These are phyloP conservation scores for Kuschelorhynchus macadamiae DNA, from an alignment of 2,888 invertebrate species.

Conservation along the genomic window DNA sequence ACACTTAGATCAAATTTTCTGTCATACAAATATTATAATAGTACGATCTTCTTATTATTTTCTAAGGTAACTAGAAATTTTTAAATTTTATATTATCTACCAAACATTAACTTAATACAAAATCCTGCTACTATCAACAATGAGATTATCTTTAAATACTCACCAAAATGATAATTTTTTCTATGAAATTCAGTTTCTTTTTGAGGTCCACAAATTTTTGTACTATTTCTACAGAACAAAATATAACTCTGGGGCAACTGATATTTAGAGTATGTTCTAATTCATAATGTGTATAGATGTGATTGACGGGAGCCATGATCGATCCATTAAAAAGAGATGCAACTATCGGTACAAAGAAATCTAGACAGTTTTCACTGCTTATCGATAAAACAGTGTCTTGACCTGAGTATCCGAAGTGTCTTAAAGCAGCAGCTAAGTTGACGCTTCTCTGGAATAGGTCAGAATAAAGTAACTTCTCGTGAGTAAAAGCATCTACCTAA, in stretches of 20 bases:
- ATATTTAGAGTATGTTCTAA: constrained; percentile 35
- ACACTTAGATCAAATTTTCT: no score
- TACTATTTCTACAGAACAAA: constrained; percentile 9
- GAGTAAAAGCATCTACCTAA: constrained; percentile 38
- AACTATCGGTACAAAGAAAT: constrained; percentile 33
- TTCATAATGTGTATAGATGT: constrained; percentile 36
- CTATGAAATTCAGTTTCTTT: constrained; percentile 18
- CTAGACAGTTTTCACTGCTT: constrained; percentile 43
- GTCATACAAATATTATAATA: no score
- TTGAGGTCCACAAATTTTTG: constrained; percentile 32
- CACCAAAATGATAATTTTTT: constrained; percentile 26
- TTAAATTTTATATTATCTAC: no score
- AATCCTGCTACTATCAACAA: no score
- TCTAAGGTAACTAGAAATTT: no score
- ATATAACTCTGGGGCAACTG: constrained; percentile 1
- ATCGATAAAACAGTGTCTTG: constrained; percentile 32
- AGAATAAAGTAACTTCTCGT: constrained; percentile 15
- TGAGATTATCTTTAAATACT: constrained; percentile 6
- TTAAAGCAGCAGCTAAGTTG: constrained; percentile 31
- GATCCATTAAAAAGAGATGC: constrained; percentile 37
- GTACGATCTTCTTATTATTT: no score
- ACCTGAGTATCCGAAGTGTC: constrained; percentile 16
- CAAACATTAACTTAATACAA: no score
- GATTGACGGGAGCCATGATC: constrained; percentile 38
- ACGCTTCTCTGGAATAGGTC: constrained; percentile 30